Conservation (phyloP, 2,888 invertebrate genomes). For the Pollenia angustigena region DNA sequence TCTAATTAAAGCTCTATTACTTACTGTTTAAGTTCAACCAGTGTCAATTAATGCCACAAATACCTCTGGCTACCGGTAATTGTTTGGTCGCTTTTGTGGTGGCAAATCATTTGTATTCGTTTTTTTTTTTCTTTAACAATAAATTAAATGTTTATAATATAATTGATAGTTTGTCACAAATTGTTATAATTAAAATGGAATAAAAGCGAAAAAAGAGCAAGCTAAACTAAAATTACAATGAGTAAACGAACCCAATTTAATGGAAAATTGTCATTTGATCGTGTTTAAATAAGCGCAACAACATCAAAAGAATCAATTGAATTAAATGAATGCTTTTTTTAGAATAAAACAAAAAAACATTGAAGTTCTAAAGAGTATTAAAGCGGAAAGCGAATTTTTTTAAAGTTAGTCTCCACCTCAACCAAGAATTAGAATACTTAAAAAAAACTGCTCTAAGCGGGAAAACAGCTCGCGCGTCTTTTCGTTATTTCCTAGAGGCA, state of each 20-base stretch:
- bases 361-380: neutral
- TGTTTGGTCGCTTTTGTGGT: conserved; percentile 23
- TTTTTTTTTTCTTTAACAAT: conserved; percentile 17
- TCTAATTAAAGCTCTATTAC: conserved; percentile 29
- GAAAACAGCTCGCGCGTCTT: neutral
- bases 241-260: neutral
- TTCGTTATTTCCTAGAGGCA: too few relatives aligned
- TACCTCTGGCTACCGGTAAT: conserved; percentile 50
- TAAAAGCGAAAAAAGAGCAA: neutral
- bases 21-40: conserved; percentile 49
- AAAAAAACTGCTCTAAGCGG: neutral
- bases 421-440: neutral
- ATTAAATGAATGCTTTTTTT: neutral
- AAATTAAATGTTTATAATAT: conserved; percentile 53
- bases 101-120: conserved; percentile 16
- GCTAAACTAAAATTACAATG: neutral
- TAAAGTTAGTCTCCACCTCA: neutral
- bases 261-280: conserved; percentile 13
- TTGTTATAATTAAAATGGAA: conserved; percentile 48
- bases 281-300: conserved; percentile 34
- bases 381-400: neutral
- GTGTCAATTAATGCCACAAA: conserved; percentile 55
- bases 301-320: conserved; percentile 51
- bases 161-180: conserved; percentile 64
- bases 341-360: neutral